Base-by-base conservation (phyloP, 2,113 vertebrate genomes). In the Hirundichthys speculiger region DNA sequence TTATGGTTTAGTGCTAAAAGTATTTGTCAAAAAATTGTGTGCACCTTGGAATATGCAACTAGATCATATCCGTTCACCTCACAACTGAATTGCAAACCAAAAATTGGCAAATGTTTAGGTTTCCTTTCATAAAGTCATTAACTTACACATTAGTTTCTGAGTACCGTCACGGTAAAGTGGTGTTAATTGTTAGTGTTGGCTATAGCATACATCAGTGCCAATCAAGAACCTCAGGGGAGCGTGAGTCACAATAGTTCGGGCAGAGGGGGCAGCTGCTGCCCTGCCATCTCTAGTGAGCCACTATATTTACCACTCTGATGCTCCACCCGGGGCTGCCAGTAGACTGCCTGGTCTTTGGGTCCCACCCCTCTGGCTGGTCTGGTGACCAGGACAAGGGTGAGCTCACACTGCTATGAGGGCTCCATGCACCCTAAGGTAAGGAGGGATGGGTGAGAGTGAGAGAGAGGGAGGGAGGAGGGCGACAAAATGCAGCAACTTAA, bases 301-400 rank as follows among this genome's bases (percentile, higher is more conserved):
- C 89, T 89, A 95, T 96, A 98, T 97, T 98, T 98, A 99, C 97
- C 97, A 98, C 96, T 96, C 97, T 95, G 95, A 99, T 94, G 96
- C 94, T 98, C 97, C 97, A 99, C 92, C 95, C 94, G 92, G 95
- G 92, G 92, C 92, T 94, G 94, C 94, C 93, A 92, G 93, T 90
- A 93, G 94, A 94, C 91, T 95, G 96, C 93, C 96, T 96, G 94
- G 93, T 95, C 94, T 98, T 97, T 95, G 93, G 95, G 93, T 98
- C 96, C 96, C 96, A 96, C 92, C 94, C 94, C 93, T 98, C 96
- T 92, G 93, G 92, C 93, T 94, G 95, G 93, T 96, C 96, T 91
- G 93, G 94, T 85, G 95, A 96, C 96, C 96, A 98, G 79, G 90
- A 89, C 91, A 95, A 95, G 93, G 94, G 95, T 91, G 96, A 96